These are phyloP conservation scores for Pycnonotus jocosus DNA, from an alignment of 2,113 vertebrate genomes.

Conservation along the genomic window DNA sequence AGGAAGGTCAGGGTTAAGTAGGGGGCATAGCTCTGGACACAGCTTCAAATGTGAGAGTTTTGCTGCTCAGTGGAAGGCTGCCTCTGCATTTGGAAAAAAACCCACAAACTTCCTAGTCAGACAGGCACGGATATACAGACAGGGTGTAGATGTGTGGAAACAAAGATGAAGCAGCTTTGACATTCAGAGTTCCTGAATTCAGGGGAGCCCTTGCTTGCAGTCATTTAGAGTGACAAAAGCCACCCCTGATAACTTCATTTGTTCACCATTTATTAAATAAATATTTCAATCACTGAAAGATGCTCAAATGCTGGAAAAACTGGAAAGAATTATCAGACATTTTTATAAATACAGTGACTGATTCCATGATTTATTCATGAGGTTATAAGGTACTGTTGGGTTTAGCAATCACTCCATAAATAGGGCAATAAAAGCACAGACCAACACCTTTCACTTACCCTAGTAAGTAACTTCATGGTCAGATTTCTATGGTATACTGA, in stretches of 20 bases:
- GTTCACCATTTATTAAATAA: not conserved
- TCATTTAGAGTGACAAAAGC: not conserved
- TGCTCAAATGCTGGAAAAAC: conserved; percentile 42
- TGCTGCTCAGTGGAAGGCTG: not conserved
- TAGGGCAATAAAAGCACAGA: conserved; percentile 78
- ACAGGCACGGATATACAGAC: accelerated
- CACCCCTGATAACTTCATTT: not conserved
- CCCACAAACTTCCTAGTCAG: not conserved
- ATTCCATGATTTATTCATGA: conserved; percentile 73
- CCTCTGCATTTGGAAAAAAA: not conserved
- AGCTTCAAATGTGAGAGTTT: not conserved
- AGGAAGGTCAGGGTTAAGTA: not conserved
- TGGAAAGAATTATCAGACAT: conserved; percentile 39
- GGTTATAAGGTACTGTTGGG: conserved; percentile 68
- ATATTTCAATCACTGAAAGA: conserved; percentile 28
- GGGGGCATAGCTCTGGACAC: not conserved
- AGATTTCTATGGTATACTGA: conserved; percentile 71
- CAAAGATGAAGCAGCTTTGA: not conserved
- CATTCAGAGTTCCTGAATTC: not conserved
- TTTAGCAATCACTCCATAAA: conserved; percentile 69
- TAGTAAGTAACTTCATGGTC: conserved; percentile 71
- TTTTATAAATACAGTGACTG: conserved; percentile 60
- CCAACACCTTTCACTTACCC: conserved; percentile 63
- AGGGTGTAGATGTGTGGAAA: not conserved
- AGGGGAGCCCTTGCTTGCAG: not conserved